Percentiles rank a stretch among this genome's conserved stretches.
phyloP scores from a whole-genome alignment of 1,140 invertebrate genomes.

The Diprion similis region DNA sequence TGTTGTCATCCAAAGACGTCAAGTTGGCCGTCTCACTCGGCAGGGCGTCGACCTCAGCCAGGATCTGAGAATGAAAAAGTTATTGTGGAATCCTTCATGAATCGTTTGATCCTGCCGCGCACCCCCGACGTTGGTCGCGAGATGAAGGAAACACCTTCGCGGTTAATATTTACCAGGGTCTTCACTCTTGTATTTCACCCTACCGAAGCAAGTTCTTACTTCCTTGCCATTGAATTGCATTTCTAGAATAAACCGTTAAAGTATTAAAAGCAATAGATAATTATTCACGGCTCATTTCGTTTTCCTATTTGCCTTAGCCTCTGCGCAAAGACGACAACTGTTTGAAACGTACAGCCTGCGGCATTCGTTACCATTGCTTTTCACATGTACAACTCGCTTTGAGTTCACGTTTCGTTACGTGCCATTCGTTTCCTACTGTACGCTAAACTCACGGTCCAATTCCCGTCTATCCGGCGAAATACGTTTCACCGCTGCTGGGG shows the following conservation, averaged over 20 bases:
- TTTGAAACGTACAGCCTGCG: too few relatives aligned
- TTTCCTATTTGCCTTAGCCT: constrained; percentile 49
- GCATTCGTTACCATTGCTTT: too few relatives aligned
- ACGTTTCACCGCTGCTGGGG: not conserved
- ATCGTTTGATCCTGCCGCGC: constrained; percentile 40
- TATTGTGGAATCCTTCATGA: constrained; percentile 34
- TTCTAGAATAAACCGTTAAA: constrained; percentile 33
- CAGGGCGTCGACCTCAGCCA: not conserved
- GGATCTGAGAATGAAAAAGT: constrained; percentile 2
- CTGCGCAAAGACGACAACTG: constrained; percentile 17
- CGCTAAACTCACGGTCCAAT: not conserved
- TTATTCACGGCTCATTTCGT: constrained; percentile 52
- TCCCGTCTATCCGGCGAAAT: not conserved
- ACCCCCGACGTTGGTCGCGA: constrained; percentile 20
- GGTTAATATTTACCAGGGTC: constrained; percentile 34
- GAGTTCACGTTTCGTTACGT: too few relatives aligned
- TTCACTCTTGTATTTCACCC: not conserved
- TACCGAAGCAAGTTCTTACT: not conserved
- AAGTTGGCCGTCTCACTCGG: not conserved
- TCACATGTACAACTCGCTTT: too few relatives aligned
- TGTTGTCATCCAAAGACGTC: not conserved
- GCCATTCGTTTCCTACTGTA: too few relatives aligned
- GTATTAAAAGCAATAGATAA: constrained; percentile 52
- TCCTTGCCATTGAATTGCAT: constrained; percentile 1
- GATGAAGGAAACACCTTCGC: constrained; percentile 46